phyloP scores from a whole-genome alignment of 2,797 vertebrate genomes.

The Rhincodon typus region DNA sequence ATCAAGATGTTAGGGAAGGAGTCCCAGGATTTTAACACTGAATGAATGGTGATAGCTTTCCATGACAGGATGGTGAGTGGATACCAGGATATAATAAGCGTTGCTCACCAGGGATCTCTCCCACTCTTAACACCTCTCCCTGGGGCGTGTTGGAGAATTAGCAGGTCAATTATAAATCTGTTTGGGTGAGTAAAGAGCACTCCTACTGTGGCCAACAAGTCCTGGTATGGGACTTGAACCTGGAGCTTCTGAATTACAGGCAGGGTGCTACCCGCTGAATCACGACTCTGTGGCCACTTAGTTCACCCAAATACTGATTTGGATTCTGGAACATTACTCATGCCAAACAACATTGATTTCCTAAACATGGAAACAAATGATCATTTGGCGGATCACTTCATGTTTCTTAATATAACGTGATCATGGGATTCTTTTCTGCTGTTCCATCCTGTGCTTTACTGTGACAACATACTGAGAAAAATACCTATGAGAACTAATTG shows the following conservation, averaged over 20 bases:
- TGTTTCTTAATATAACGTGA: background rate
- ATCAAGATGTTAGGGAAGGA: no score
- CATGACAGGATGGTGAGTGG: no score
- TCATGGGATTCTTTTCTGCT: background rate
- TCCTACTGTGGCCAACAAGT: background rate
- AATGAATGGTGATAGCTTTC: no score
- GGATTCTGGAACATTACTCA: background rate
- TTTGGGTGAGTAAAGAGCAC: no score
- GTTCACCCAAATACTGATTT: background rate
- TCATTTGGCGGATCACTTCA: background rate
- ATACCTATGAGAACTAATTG: background rate
- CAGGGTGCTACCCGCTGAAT: background rate
- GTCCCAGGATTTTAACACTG: no score
- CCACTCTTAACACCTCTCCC: no score
- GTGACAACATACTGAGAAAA: background rate
- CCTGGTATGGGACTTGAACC: background rate
- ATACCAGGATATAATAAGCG: no score
- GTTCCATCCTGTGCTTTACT: background rate
- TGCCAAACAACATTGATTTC: background rate
- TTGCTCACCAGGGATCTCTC: no score
- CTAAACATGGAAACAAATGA: background rate
- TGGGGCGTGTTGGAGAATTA: no score
- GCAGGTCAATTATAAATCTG: no score
- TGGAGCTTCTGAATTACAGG: background rate
- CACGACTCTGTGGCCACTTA: background rate